Base-by-base conservation (phyloP, 2,888 invertebrate genomes). In the Eucera pruinosa region DNA sequence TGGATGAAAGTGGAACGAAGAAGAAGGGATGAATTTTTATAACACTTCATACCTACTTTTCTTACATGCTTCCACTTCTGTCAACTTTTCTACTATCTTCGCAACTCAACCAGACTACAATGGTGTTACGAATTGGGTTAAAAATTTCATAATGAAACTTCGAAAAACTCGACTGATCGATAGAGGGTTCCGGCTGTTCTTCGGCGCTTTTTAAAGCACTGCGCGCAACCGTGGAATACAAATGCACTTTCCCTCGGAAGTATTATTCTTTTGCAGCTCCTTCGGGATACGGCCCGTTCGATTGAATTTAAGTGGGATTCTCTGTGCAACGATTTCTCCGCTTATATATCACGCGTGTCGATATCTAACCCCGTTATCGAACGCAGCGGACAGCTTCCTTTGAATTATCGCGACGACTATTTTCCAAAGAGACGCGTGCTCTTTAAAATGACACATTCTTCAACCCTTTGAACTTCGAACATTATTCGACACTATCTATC, bases 301-400 rank as follows among this genome's bases (percentile, higher is more conserved):
- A 78, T 77, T 73, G 73, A 77, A 74, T 77, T 77, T 68, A 77
- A 73, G 57, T 67, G 50, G 55, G 41, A 62, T 55, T 73, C 76
- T 62, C 50, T 39, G 65, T 36, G 47, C 65, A 60, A 64, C 65
- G 64, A 54, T 75, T 60, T 54, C 64, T 55, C 47, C 4, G 41
- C 33, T 18, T 25, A 25, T 67, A 41, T 67, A 50, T 67, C 68
- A 54, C 25, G 36, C 60, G 33, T 11, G 52, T 45, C 52, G 43
- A 61, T 54, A 54, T 54, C 39, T 47, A n/a, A 13, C 52, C 20
- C 15, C 25, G 41, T 47, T 43, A 71, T 71, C 50, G 50, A 27
- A 50, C 58, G 41, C 30, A 3, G 39, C 27, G 13, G 48, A 41
- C 48, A 23, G 39, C 9, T 33, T 45, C 47, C 20, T n/a, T 71